These are phyloP conservation scores for Hipparchia semele DNA, from an alignment of 2,888 invertebrate species.

Conservation along the genomic window DNA sequence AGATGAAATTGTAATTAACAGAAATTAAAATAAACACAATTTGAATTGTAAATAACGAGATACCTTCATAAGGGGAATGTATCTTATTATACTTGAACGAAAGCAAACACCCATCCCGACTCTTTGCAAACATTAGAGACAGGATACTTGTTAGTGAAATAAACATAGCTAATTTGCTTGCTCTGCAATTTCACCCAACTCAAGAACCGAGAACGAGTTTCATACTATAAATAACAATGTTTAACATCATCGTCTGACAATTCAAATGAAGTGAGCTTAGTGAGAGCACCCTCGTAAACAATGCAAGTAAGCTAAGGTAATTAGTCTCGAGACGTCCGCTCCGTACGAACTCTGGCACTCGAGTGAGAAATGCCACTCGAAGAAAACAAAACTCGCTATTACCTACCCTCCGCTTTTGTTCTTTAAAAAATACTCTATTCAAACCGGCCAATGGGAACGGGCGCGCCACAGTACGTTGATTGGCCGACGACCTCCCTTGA, in stretches of 20 bases:
- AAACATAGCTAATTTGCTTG: constrained; percentile 76
- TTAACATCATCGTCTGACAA: constrained; percentile 60
- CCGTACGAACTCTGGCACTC: constrained; percentile 65
- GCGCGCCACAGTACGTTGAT: constrained; percentile 77
- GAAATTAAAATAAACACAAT: constrained; percentile 32
- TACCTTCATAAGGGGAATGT: constrained; percentile 32
- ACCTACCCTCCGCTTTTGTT: constrained; percentile 80
- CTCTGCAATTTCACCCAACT: constrained; percentile 63
- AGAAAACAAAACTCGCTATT: constrained; percentile 80
- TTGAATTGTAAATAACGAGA: constrained; percentile 28
- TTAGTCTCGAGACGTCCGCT: constrained; percentile 77
- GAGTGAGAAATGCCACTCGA: constrained; percentile 76
- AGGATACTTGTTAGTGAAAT: constrained; percentile 60
- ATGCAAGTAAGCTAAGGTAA: constrained; percentile 71
- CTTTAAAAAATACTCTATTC: constrained; percentile 77
- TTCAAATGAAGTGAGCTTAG: constrained; percentile 65
- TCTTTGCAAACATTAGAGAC: constrained; percentile 60
- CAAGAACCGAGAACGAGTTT: constrained; percentile 53
- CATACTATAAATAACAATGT: constrained; percentile 77
- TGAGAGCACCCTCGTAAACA: constrained; percentile 64
- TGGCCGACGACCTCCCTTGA: constrained; percentile 80
- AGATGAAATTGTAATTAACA: constrained; percentile 14
- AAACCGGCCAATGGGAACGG: constrained; percentile 79
- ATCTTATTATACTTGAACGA: constrained; percentile 40
- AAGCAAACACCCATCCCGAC: constrained; percentile 54